These are phyloP conservation scores for Brachionus rubens DNA, from an alignment of 1,140 invertebrate species.

Conservation along the genomic window DNA sequence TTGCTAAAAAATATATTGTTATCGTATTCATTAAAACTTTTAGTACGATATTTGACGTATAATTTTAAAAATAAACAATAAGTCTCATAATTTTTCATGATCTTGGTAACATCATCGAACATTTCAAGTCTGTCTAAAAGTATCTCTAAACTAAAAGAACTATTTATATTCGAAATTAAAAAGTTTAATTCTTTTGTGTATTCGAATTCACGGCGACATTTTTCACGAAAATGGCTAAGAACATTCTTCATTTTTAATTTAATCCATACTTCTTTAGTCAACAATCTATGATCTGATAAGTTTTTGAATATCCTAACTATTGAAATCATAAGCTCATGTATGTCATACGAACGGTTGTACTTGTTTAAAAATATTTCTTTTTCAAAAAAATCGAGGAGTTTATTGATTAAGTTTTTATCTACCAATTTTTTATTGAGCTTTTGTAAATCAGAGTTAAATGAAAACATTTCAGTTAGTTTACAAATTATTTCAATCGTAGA, in stretches of 20 bases:
- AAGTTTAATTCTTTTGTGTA: slow-evolving; percentile 14
- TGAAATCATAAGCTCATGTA: background rate
- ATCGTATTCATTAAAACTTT: background rate
- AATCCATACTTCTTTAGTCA: background rate
- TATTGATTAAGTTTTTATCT: background rate
- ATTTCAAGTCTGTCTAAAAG: background rate
- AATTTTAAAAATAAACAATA: background rate
- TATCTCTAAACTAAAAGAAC: background rate
- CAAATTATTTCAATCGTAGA: slow-evolving; percentile 10
- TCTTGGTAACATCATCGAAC: background rate
- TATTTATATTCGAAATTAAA: background rate
- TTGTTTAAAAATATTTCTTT: slow-evolving; percentile 7
- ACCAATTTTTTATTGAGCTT: background rate
- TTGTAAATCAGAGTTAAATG: background rate
- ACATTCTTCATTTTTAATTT: background rate
- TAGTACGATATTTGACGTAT: background rate
- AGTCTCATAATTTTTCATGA: slow-evolving; percentile 7
- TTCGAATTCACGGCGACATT: background rate
- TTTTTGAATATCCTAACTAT: background rate
- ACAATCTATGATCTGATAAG: background rate
- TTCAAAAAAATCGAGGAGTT: background rate
- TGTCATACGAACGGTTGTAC: background rate
- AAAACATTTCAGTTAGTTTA: background rate
- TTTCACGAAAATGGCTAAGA: background rate
- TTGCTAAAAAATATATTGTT: background rate